Percentiles rank a stretch among this genome's conserved stretches.
Evolutionary conservation across 2,888 invertebrate genomes (phyloP).

Genomic region (Acronicta alni): DNA sequence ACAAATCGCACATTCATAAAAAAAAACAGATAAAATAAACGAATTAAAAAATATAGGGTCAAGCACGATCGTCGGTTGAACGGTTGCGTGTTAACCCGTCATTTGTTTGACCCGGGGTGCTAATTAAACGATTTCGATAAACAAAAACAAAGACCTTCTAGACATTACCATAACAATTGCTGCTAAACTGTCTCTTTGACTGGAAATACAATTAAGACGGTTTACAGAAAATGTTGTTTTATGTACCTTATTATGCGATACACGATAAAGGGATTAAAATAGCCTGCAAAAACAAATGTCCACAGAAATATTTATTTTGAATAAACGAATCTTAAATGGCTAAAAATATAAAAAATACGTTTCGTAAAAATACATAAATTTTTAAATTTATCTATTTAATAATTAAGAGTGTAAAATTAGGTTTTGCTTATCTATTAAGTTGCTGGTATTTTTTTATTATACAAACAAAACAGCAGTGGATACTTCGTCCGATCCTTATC

Average conservation of each 20-base stretch:
- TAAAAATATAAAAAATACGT: too few species aligned
- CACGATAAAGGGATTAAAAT: too few species aligned
- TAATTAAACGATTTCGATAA: slow-evolving; percentile 70
- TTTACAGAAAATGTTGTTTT: background rate
- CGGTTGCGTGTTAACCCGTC: slow-evolving; percentile 59
- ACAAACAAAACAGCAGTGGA: slow-evolving; percentile 52
- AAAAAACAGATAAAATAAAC: slow-evolving; percentile 14
- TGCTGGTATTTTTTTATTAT: slow-evolving; percentile 16
- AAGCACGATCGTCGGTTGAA: slow-evolving; percentile 17
- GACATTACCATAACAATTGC: slow-evolving; percentile 56
- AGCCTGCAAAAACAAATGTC: background rate
- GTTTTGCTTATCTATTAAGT: too few species aligned
- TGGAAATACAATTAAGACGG: slow-evolving; percentile 23
- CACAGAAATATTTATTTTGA: too few species aligned
- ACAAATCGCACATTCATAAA: slow-evolving; percentile 1
- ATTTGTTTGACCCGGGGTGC: slow-evolving; percentile 58
- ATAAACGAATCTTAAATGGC: too few species aligned
- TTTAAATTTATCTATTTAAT: too few species aligned
- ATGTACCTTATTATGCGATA: too few species aligned
- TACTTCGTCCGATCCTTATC: slow-evolving; percentile 54
- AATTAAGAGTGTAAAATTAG: too few species aligned
- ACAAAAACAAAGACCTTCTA: slow-evolving; percentile 58
- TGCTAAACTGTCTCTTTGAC: slow-evolving; percentile 33
- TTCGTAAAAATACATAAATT: too few species aligned
- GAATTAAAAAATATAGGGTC: slow-evolving; percentile 18